phyloP scores from a whole-genome alignment of 2,113 vertebrate species.

The Charadrius vociferus region DNA sequence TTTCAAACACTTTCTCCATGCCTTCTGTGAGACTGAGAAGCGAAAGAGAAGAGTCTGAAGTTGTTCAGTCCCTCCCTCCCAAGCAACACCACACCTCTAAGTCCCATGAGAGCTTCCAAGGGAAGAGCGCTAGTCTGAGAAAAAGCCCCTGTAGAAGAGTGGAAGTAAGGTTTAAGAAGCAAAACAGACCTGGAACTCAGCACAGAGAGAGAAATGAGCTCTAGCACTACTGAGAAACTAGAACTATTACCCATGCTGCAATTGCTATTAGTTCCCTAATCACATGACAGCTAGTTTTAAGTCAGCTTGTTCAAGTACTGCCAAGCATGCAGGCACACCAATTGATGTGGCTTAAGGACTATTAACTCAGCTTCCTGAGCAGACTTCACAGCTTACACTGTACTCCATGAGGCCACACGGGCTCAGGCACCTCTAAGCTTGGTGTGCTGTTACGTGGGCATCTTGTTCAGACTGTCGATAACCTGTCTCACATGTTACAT shows the following conservation, averaged over 20 bases:
- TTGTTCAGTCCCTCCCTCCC: background rate
- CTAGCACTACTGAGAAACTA: background rate
- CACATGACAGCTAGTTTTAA: background rate
- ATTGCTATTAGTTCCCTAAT: background rate
- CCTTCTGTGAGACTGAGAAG: background rate
- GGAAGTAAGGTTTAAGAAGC: background rate
- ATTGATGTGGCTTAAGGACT: background rate
- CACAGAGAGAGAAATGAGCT: background rate
- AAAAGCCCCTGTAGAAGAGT: background rate
- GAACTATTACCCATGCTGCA: background rate
- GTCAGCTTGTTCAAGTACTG: background rate
- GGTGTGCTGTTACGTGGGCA: background rate
- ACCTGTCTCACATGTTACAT: background rate
- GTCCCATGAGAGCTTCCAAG: background rate
- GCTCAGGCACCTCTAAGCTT: background rate
- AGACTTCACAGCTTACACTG: background rate
- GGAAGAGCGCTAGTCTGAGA: background rate
- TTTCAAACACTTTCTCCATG: background rate
- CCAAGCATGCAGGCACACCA: background rate
- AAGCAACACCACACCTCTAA: background rate
- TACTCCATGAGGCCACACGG: background rate
- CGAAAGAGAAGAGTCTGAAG: background rate
- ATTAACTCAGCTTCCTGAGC: background rate
- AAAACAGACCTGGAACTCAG: background rate
- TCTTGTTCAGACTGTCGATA: background rate